Percentiles rank a stretch among this genome's conserved stretches.
Evolutionary conservation across 1,140 invertebrate species (phyloP).

Genomic region (Octopus sinensis): DNA sequence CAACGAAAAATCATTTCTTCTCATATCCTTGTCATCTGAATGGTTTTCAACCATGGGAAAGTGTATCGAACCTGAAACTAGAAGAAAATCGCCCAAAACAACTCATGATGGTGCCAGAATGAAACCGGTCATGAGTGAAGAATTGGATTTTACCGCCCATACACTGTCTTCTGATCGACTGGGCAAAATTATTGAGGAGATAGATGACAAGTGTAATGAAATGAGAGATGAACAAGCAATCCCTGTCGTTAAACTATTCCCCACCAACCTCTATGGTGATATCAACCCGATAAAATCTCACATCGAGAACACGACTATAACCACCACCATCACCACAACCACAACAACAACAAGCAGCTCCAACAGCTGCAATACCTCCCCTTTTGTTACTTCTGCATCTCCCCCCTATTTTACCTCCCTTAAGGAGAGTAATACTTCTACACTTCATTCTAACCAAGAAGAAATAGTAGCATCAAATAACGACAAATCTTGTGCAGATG

Average conservation of each 20-base stretch:
- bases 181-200: neutral
- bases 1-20: no score
- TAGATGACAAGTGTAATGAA: neutral
- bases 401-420: no score
- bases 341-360: neutral
- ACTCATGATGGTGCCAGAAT: neutral
- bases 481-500: no score
- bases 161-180: neutral
- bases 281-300: neutral
- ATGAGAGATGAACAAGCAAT: neutral
- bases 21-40: no score
- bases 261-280: neutral
- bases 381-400: no score
- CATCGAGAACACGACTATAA: neutral
- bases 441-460: no score
- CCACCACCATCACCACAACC: neutral
- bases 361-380: neutral
- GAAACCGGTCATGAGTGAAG: neutral
- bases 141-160: neutral
- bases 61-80: neutral
- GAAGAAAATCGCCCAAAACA: neutral
- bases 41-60: slow-evolving; percentile 1
- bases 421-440: no score
- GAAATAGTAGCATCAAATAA: no score
- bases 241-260: neutral